Base-by-base conservation (phyloP, 2,888 invertebrate genomes). In the Dioctria rufipes region DNA sequence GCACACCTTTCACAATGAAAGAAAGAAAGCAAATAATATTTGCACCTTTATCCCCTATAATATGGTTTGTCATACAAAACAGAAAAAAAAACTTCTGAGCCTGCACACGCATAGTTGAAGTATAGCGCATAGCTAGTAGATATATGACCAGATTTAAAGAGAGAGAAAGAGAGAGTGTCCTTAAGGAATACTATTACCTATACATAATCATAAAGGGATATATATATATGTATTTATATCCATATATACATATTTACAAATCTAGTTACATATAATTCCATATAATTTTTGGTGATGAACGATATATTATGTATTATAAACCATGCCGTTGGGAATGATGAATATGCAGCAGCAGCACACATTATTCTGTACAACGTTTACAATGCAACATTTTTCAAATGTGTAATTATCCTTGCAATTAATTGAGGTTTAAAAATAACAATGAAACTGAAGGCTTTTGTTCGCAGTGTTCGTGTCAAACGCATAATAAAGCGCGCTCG, bases 31-130 rank as follows among this genome's bases (percentile, higher is more conserved):
- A 37, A 11, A 54, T 25, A 25, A 25, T 40, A 63, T 61, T 77
- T 77, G 46, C 39, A 77, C 77, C 77, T 77, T 77, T 77, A 77
- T 77, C 61, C 5, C 63, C 43, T 63, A 77, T 63, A 11, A 77
- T 11, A 77, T 46, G 25, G 25, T 25, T 1, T 25, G 25, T 60
- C 63, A 43, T 37, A 58, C 25, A 63, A 63, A 37, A 63, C n/a
- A n/a, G n/a, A 43, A 37, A 46, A 13, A 11, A 37, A 5, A 5
- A 63, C 40, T n/a, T n/a, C n/a, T n/a, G n/a, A n/a, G n/a, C n/a
- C n/a, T 61, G 25, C 46, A 43, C 77, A 39, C 61, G n/a, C 61
- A 75, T 46, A 77, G 39, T 4, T 39, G 49, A 8, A 60, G 8
- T 25, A 25, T 25, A 25, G 25, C 25, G 25, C 25, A 25, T 25